Base-by-base conservation (phyloP, 53 echinoderm and acorn worm species). In the Paelopatides confundens region DNA sequence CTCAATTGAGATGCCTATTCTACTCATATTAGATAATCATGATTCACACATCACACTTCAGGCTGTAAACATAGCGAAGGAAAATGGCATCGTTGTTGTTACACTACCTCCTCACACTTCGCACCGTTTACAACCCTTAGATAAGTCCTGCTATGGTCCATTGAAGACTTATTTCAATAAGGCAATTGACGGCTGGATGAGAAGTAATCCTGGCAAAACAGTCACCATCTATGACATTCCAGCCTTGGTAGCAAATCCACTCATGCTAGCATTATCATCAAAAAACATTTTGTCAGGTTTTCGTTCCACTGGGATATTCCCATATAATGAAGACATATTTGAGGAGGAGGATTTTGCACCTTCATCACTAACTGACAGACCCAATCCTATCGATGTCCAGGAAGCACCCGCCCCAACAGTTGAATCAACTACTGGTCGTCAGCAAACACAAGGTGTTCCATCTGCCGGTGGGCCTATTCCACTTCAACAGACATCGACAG, bases 171-270 rank as follows among this genome's bases (percentile, higher is more conserved):
- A 70, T 36, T 12, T 30, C 8, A 70, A n/a, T 37, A 17, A 10
- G 35, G 35, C 70, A 26, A 70, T 65, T 65, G 65, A 85, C 18
- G 65, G 38, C 85, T 85, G 85, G 65, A 63, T 85, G 85, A 37
- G 65, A n/a, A 26, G 65, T 3, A 85, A 85, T 65, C 37, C 85
- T 65, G 85, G 85, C 9, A 85, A 65, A 34, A n/a, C 85, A 4
- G 65, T 65, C 39, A 18, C 66, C 1, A 65, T 85, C 34, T 65
- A 85, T 65, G 65, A 23, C 17, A 64, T 85, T 26, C 85, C 65
- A n/a, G 15, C 13, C n/a, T 6, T 85, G 7, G 85, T 85, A 5
- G 32, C 65, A 9, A 65, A 65, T 65, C 65, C 85, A 2, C 34
- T 85, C 54, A 65, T 65, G 3, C 65, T 37, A 40, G 85, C 66